phyloP scores from a whole-genome alignment of 2,797 vertebrate species.

The Eremophila alpestris region DNA sequence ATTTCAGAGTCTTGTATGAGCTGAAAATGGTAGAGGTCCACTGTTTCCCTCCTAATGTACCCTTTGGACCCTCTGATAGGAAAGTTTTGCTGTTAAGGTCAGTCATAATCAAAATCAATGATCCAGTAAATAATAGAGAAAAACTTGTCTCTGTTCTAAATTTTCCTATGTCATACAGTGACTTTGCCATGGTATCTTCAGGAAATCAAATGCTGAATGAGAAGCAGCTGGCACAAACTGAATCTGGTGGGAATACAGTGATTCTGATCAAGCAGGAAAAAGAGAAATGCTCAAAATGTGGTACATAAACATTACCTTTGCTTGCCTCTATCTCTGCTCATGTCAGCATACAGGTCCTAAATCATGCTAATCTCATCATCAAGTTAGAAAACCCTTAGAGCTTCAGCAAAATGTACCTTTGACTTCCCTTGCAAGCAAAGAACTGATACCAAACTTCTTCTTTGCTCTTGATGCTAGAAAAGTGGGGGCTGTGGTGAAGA shows the following conservation, averaged over 20 bases:
- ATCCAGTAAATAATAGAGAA: not conserved
- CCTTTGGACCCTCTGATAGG: not conserved
- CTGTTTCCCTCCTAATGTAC: not conserved
- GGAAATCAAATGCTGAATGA: conserved; percentile 18
- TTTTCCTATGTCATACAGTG: not conserved
- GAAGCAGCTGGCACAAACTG: not conserved
- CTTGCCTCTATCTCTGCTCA: not conserved
- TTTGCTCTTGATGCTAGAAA: not conserved
- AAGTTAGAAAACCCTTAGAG: not conserved
- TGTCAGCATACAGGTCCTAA: not conserved
- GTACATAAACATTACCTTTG: not conserved
- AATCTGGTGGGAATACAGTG: not conserved
- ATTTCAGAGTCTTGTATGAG: not conserved
- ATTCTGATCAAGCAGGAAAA: not conserved
- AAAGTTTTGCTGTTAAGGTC: not conserved
- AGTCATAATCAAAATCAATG: not conserved
- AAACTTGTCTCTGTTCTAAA: not conserved
- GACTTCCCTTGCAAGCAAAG: not conserved
- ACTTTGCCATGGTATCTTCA: not conserved
- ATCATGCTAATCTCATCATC: not conserved
- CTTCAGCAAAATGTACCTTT: not conserved
- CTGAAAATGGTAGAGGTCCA: not conserved
- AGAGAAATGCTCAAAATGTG: not conserved
- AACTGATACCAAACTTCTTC: not conserved
- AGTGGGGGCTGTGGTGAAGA: not conserved